Percentiles rank a stretch among this genome's conserved stretches.
Conservation (phyloP, 2,888 invertebrate genomes). For the Aspidiotus rigidus region DNA sequence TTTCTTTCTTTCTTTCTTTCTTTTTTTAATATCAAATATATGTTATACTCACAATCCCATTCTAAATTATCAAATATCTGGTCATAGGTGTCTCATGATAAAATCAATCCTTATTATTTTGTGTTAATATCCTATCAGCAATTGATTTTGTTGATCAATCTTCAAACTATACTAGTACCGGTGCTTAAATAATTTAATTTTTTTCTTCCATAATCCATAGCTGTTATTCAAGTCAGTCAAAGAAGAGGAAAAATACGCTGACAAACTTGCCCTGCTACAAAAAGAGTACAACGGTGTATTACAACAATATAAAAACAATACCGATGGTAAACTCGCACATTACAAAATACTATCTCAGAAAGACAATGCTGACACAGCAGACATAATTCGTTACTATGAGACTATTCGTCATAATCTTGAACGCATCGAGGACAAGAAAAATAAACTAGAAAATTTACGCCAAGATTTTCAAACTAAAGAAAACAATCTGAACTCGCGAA, state of each 20-base stretch:
- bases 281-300: conserved; percentile 44
- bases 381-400: conserved; percentile 14
- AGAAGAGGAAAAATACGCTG: conserved; percentile 38
- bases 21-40: not conserved
- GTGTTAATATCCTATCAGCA: too few relatives aligned
- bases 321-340: conserved; percentile 42
- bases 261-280: conserved; percentile 48
- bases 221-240: conserved; percentile 31
- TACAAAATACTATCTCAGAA: conserved; percentile 46
- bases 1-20: not conserved
- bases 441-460: not conserved
- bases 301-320: conserved; percentile 42
- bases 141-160: too few relatives aligned
- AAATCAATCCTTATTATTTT: too few relatives aligned
- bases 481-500: conserved; percentile 4
- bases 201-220: conserved; percentile 14
- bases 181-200: not conserved
- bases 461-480: not conserved
- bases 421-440: conserved; percentile 7
- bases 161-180: too few relatives aligned
- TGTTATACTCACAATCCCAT: not conserved
- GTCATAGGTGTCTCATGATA: too few relatives aligned
- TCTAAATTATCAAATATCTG: too few relatives aligned
- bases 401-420: not conserved
- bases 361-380: conserved; percentile 47